Evolutionary conservation across 2,797 vertebrate genomes (phyloP), one percentile per base, ranked within the genome.

Genomic region (Alauda arvensis): DNA sequence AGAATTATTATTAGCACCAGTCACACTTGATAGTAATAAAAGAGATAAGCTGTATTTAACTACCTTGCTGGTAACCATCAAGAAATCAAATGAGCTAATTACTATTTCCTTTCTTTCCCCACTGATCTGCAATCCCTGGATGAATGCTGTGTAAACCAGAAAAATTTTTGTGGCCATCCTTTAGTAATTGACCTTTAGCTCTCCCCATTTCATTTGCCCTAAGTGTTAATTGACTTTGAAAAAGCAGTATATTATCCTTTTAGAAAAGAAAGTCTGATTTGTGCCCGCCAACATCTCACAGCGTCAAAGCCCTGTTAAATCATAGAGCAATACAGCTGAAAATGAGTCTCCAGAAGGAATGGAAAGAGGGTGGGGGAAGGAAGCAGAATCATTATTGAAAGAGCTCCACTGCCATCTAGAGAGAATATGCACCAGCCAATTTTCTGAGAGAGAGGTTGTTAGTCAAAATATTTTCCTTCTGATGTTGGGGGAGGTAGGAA

Each of bases 171-270:
- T 95, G 95, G 92, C 92, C 87, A 90, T 95, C 94, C 96, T 96
- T 95, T 89, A 95, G 96, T 96, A 96, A 97, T 94, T 96, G 96
- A 96, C 97, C 96, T 97, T 96, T 96, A 95, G 89, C 95, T 97
- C 95, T 96, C 90, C 95, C 92, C 82, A 90, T 97, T 97, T 96
- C 95, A 95, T 96, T 96, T 96, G 96, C 97, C 96, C 96, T 96
- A 93, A 95, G 96, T 97, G 96, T 97, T 97, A 98, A 97, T 97
- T 97, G 97, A 97, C 97, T 98, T 97, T 96, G 96, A 97, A 97
- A 97, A 97, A 95, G 93, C 95, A 97, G 94, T 96, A 96, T 96
- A 97, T 97, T 97, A 97, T 97, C 95, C 95, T 96, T 96, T 95
- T 89, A 93, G 88, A 13, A 85, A 92, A 91, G 91, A 90, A 93